Conservation (phyloP, 2,888 invertebrate genomes). For the Cyaniris semiargus region DNA sequence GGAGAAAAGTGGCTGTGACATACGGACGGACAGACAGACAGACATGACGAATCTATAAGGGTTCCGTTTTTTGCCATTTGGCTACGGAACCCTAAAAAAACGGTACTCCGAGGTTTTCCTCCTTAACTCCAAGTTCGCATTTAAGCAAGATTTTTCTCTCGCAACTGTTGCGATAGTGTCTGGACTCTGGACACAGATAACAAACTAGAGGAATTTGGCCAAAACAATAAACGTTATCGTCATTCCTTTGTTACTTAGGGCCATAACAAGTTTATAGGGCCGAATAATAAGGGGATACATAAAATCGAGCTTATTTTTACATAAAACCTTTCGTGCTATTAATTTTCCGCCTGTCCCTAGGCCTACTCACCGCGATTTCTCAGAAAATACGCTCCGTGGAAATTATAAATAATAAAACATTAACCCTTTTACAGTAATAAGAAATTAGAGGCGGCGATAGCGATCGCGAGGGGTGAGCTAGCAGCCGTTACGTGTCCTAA, state of each 20-base stretch:
- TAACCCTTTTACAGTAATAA: constrained; percentile 25
- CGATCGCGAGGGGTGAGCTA: constrained; percentile 16
- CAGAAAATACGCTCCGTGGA: neutral
- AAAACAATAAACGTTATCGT: neutral
- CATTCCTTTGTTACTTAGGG: neutral
- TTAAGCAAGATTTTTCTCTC: neutral
- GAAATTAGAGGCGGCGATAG: constrained; percentile 10
- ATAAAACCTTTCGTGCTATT: constrained; percentile 16
- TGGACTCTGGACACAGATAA: neutral
- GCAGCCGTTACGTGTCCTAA: constrained; percentile 4
- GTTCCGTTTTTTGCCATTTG: too few species aligned
- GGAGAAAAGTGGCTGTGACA: too few species aligned
- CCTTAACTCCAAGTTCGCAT: neutral
- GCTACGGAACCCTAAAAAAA: too few species aligned
- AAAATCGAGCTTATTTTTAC: constrained; percentile 21
- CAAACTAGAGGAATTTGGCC: neutral
- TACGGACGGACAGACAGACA: too few species aligned
- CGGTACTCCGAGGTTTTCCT: neutral
- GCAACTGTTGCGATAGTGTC: neutral
- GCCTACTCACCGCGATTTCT: constrained; percentile 4
- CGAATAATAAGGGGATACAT: constrained; percentile 20
- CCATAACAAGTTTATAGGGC: neutral
- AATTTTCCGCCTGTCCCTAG: constrained; percentile 24
- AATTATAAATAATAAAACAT: constrained; percentile 24
- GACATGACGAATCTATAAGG: too few species aligned